A percentile compares a stretch with the other conserved stretches of the same genome.
These are phyloP conservation scores for Albula goreensis DNA, from an alignment of 2,113 vertebrate genomes.

Conservation along the genomic window DNA sequence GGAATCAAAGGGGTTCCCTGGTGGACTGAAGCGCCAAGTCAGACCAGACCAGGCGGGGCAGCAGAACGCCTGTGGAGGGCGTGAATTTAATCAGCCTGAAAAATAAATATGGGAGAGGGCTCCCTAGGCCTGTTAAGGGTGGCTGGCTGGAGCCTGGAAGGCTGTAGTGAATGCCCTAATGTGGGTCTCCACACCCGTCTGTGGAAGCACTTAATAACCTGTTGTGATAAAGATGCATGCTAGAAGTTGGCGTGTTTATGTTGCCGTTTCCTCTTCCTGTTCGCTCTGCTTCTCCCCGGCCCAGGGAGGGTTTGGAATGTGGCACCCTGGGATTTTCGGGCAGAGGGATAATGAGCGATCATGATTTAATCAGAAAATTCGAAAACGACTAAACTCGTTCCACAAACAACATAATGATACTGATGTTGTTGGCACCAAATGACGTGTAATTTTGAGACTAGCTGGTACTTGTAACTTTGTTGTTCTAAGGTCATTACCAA, in stretches of 20 bases:
- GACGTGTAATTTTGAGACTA: background rate
- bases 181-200: background rate
- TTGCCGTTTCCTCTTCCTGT: slow-evolving; percentile 28
- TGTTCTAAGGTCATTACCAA: background rate
- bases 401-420: slow-evolving; percentile 13
- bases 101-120: background rate
- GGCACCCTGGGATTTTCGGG: background rate
- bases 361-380: slow-evolving; percentile 25
- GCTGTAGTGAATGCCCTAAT: background rate
- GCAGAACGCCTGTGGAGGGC: background rate
- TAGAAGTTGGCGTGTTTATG: slow-evolving; percentile 27
- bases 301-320: slow-evolving; percentile 22
- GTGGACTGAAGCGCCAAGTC: background rate
- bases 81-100: slow-evolving; percentile 13
- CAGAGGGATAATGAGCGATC: slow-evolving; percentile 9
- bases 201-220: slow-evolving; percentile 33
- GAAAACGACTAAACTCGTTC: background rate
- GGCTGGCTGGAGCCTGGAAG: slow-evolving; percentile 10
- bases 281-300: background rate
- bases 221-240: slow-evolving; percentile 40
- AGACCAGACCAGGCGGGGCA: slow-evolving; percentile 15
- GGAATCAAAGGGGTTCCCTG: background rate
- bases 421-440: background rate
- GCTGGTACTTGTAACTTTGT: background rate
- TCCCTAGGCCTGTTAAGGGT: slow-evolving; percentile 18